Base-by-base conservation (phyloP, 1,140 invertebrate species). In the Macrotrachela quadricornifera region DNA sequence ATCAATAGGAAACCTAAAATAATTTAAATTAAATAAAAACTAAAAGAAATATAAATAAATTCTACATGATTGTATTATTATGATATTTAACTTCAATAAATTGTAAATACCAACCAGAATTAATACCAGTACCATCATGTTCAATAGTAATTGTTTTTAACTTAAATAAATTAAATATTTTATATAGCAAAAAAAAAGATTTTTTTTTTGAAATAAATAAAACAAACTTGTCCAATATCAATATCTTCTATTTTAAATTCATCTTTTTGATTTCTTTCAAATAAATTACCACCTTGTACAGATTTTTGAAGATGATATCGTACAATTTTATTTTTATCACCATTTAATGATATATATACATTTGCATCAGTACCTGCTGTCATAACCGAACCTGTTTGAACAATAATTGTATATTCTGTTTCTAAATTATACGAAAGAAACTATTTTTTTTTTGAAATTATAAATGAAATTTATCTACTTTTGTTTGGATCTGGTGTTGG, bases 281-380 rank as follows among this genome's bases (percentile, higher is more conserved):
- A 54, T 13, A 21, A n/a, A 43, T 43, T 49, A 11, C 41, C 15
- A 15, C 17, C 18, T 66, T 65, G 12, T 59, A 58, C 46, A 49
- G 46, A 18, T 54, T 49, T 14, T 54, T 38, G 12, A 54, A 50
- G 17, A 39, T 45, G 44, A 44, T 46, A n/a, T 54, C 53, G 3
- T 18, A 40, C 17, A 46, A 54, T 17, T 70, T 66, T 15, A 65
- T 30, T 66, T 30, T 62, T 61, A 39, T 65, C 64, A 21, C 68
- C 68, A 54, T 60, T 61, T 1, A 70, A 55, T 12, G 59, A 64
- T 10, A 70, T 47, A 56, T 61, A 66, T 9, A 70, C 68, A 59
- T 70, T 67, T 30, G 68, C 68, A 59, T 70, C 66, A 21, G 68
- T 70, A 6, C 68, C 68, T 42, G 39, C 21, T 50, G 11, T 14